These are phyloP conservation scores for Rhodinocichla rosea DNA, from an alignment of 2,113 vertebrate species.

Conservation along the genomic window DNA sequence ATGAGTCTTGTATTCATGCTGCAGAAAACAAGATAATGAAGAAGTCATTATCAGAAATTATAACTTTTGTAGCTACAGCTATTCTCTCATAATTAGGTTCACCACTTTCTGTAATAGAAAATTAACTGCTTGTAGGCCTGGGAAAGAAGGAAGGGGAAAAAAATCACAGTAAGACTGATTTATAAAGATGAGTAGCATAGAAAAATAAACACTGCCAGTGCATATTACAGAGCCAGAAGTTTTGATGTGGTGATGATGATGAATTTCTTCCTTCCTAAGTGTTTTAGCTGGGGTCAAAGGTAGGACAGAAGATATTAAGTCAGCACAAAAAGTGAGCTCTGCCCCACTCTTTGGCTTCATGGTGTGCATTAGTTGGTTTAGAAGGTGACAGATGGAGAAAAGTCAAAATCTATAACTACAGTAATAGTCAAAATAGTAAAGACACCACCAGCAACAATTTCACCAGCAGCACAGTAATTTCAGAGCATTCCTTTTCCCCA, in stretches of 20 bases:
- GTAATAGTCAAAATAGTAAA: neutral
- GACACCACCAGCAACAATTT: neutral
- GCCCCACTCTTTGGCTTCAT: neutral
- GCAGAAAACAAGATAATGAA: neutral
- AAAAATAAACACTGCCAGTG: neutral
- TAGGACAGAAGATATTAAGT: neutral
- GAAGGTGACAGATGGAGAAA: neutral
- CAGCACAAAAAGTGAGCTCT: neutral
- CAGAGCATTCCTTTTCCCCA: neutral
- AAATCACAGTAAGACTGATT: neutral
- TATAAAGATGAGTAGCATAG: neutral
- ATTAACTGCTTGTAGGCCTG: neutral
- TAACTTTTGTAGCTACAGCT: neutral
- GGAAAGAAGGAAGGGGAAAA: neutral
- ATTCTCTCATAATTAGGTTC: neutral
- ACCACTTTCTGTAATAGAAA: neutral
- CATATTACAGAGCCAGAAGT: neutral
- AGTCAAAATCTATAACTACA: neutral
- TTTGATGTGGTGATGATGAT: neutral
- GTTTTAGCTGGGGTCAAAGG: neutral
- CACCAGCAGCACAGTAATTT: neutral
- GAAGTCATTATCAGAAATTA: neutral
- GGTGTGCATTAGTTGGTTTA: accelerated
- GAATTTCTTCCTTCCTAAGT: neutral
- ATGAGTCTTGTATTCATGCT: neutral